Base-by-base conservation (phyloP, 1,140 invertebrate species). In the Cotesia glomerata region DNA sequence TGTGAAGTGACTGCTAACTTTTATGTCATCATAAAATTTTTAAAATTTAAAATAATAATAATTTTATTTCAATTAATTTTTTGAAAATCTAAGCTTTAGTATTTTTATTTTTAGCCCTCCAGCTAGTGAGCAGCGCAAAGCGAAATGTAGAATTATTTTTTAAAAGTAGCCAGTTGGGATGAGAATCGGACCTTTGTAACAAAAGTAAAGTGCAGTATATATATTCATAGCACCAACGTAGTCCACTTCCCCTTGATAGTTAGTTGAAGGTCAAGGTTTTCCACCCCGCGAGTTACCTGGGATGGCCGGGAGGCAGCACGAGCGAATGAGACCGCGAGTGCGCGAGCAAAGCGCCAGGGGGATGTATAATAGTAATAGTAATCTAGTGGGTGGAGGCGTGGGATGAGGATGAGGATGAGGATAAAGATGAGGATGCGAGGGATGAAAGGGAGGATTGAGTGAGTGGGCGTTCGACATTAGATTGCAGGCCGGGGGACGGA, bases 181-280 rank as follows among this genome's bases (percentile, higher is more conserved):
- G 4, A 54, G 14, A 34, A 39, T 39, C n/a, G 7, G 52, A 58
- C 18, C 9, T 58, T 67, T 11, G 26, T 65, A 9, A 36, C 39
- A 63, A 4, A 39, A 26, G 35, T 63, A 13, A 64, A 35, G 39
- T 64, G n/a, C 18, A 35, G 7, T 64, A 45, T 64, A 36, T 64
- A 49, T 26, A 26, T 26, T 2, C 26, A 26, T 26, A 26, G 3
- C 45, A 39, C 5, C 32, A 35, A 14, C 26, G 26, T 26, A 11
- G 34, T 16, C 49, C 64, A 66, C 64, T 35, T 32, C 32, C 54
- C 16, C 64, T 26, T 34, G 8, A 45, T 16, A 3, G 14, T 63
- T 77, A 77, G 84, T 80, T 81, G 82, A 82, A 85, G 83, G 83
- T 85, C 83, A 85, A 85, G 83, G 82, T 83, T 85, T 83, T 71